phyloP scores from a whole-genome alignment of 2,888 invertebrate species.

The Morpho deidamia region DNA sequence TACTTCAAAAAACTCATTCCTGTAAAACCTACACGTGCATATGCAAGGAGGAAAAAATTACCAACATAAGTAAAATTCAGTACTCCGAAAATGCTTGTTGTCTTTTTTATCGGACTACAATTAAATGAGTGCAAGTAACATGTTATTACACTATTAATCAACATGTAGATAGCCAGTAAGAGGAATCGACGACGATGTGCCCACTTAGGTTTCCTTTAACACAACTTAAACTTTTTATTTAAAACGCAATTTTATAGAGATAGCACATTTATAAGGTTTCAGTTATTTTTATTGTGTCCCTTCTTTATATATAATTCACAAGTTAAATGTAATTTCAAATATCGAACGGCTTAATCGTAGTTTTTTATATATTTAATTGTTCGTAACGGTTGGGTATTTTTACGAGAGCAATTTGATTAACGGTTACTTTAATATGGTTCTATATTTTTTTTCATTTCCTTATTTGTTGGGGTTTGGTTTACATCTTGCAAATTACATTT shows the following conservation, averaged over 20 bases:
- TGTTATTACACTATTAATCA: background rate
- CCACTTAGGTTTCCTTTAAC: slow-evolving; percentile 2
- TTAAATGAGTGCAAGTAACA: background rate
- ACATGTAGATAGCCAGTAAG: background rate
- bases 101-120: background rate
- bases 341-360: background rate
- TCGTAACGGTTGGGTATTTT: too few relatives aligned
- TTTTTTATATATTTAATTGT: background rate
- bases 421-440: too few relatives aligned
- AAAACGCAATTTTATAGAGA: background rate
- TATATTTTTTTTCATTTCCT: too few relatives aligned
- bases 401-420: too few relatives aligned
- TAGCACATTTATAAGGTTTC: slow-evolving; percentile 1
- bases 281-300: slow-evolving; percentile 3
- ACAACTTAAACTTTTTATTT: background rate
- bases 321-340: background rate
- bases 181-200: background rate
- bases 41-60: background rate
- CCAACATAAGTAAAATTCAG: background rate
- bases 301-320: background rate
- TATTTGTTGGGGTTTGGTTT: too few relatives aligned
- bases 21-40: too few relatives aligned
- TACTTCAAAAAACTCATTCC: too few relatives aligned
- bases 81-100: background rate
- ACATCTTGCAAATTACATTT: too few relatives aligned